Evolutionary conservation across 2,888 invertebrate species (phyloP).

Genomic region (Calliopum simillimum): DNA sequence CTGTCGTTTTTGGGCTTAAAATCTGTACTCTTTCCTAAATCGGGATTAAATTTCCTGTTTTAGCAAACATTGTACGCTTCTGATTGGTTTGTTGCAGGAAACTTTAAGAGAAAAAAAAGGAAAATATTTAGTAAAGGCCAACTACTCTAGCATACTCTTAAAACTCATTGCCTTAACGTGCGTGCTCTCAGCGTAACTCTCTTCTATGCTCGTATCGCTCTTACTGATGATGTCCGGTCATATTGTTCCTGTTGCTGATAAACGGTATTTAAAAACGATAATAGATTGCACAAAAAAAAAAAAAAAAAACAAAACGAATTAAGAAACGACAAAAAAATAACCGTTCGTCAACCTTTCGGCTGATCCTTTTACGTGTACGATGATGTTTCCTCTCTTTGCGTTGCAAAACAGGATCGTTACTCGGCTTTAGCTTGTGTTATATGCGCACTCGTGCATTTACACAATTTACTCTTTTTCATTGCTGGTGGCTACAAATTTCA

Average conservation of each 20-base stretch:
- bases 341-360: not conserved
- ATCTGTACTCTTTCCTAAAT: too few species aligned
- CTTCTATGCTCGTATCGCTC: too few species aligned
- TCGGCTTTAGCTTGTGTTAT: not conserved
- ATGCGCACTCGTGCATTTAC: not conserved
- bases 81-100: too few species aligned
- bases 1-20: too few species aligned
- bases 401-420: not conserved
- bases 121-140: too few species aligned
- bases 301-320: constrained; percentile 16
- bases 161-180: too few species aligned
- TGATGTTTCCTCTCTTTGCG: not conserved
- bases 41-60: too few species aligned
- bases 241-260: not conserved
- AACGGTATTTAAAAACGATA: not conserved
- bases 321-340: not conserved
- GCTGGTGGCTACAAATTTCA: not conserved
- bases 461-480: too few species aligned
- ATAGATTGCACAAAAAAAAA: not conserved
- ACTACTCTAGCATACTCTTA: too few species aligned
- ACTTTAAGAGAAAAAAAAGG: too few species aligned
- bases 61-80: too few species aligned
- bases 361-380: not conserved
- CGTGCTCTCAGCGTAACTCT: too few species aligned
- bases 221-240: not conserved